Conservation (phyloP, 1,140 invertebrate genomes). For the Venustaconcha ellipsiformis region DNA sequence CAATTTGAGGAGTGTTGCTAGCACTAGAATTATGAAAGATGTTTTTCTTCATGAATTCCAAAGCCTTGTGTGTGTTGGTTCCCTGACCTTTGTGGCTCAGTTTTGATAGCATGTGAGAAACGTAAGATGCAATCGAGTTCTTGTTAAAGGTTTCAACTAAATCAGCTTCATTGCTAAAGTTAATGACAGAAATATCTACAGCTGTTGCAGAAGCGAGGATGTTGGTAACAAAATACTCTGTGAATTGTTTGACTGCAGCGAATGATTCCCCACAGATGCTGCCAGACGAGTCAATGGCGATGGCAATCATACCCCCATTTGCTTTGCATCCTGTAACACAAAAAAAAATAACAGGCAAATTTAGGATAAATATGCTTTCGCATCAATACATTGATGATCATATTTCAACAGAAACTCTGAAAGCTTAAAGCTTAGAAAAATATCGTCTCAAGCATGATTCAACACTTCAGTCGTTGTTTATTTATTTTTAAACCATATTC, state of each 20-base stretch:
- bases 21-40: background rate
- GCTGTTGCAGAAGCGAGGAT: slow-evolving; percentile 6
- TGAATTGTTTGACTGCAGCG: slow-evolving; percentile 13
- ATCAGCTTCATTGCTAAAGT: slow-evolving; percentile 16
- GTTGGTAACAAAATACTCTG: slow-evolving; percentile 10
- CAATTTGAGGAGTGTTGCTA: slow-evolving; percentile 19
- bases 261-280: slow-evolving; percentile 24
- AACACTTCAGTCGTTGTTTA: too few relatives aligned
- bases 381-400: too few relatives aligned
- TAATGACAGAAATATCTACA: slow-evolving; percentile 22
- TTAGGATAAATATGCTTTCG: too few relatives aligned
- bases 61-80: slow-evolving; percentile 22
- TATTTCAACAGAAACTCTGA: too few relatives aligned
- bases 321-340: too few relatives aligned
- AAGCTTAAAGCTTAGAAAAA: too few relatives aligned
- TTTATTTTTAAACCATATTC: too few relatives aligned
- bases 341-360: too few relatives aligned
- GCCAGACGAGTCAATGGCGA: slow-evolving; percentile 18
- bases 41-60: slow-evolving; percentile 12
- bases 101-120: background rate
- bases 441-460: too few relatives aligned
- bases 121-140: background rate
- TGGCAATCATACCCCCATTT: too few relatives aligned
- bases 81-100: background rate
- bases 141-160: background rate